Evolutionary conservation across 2,888 invertebrate genomes (phyloP), one percentile per base, ranked within the genome.

Genomic region (Luperina nickerlii): DNA sequence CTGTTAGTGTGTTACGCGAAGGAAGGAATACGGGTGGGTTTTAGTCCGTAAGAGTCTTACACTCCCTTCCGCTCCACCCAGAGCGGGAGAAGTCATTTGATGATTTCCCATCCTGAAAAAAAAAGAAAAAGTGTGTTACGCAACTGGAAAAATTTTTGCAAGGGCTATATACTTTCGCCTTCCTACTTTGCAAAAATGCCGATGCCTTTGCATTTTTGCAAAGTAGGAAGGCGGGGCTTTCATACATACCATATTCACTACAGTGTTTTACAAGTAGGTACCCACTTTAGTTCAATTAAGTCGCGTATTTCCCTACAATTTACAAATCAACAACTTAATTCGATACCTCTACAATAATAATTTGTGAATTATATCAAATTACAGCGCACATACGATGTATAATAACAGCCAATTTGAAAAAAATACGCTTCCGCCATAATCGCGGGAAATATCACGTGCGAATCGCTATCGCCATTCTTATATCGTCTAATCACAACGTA

Each of bases 401-500:
- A 88, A 85, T 81, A 83, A 88, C 76, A n/a, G 79, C 73, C 76
- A 90, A 89, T 89, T 89, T 90, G 54, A 83, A 90, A 87, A 90
- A 91, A 87, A 89, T 88, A 88, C 78, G 87, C 87, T 90, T 90
- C 85, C 85, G 90, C 88, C 72, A 71, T 78, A 87, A 86, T 87
- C 84, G 82, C 84, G 88, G 87, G 85, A 90, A 88, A 85, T 81
- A 86, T 86, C 88, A 89, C 87, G 80, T 90, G 88, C 89, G 84
- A 87, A 87, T 87, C 81, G 83, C 76, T 76, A 91, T 89, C 86
- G 87, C 84, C 82, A 87, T 87, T 87, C 90, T 91, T 87, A 89
- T 82, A 88, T 78, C 76, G 78, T 83, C 90, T 89, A 92, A 92
- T 92, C 91, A 90, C 83, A 66, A 38, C 74, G 73, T 92, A 91